These are phyloP conservation scores for Clarias platycephalus DNA, from an alignment of 2,797 vertebrate genomes.

Conservation along the genomic window DNA sequence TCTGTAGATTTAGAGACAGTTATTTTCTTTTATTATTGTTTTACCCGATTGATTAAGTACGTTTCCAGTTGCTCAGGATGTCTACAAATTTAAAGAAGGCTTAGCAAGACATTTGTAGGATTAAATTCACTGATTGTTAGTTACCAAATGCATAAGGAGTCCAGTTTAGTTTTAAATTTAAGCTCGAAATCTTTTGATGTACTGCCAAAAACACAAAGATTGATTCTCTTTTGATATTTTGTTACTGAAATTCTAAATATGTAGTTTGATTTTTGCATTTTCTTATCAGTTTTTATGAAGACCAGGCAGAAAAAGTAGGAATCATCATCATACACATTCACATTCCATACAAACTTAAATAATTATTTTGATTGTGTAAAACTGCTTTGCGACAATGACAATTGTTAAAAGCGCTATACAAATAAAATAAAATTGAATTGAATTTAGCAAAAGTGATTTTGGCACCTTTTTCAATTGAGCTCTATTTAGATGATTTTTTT, in stretches of 20 bases:
- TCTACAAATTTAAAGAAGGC: background rate
- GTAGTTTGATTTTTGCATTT: background rate
- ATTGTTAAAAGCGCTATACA: too few relatives aligned
- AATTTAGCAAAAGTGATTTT: background rate
- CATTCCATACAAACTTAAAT: too few relatives aligned
- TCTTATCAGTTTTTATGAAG: background rate
- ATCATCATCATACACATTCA: too few relatives aligned
- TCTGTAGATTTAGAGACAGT: conserved; percentile 16
- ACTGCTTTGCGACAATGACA: too few relatives aligned
- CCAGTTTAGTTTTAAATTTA: background rate
- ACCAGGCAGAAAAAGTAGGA: background rate
- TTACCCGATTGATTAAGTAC: conserved; percentile 20
- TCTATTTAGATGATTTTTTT: background rate
- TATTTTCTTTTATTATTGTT: background rate
- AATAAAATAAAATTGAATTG: too few relatives aligned
- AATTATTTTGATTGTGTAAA: too few relatives aligned
- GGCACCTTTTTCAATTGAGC: background rate
- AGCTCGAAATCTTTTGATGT: background rate
- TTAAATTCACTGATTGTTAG: conserved; percentile 6
- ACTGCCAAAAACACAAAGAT: background rate
- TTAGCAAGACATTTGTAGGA: background rate
- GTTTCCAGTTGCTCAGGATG: background rate
- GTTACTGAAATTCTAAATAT: background rate
- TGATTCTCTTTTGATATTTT: background rate
- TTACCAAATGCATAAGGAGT: background rate